A percentile compares a stretch with the other conserved stretches of the same genome.
phyloP scores from a whole-genome alignment of 1,140 invertebrate species.

The Diploscapter pachys region DNA sequence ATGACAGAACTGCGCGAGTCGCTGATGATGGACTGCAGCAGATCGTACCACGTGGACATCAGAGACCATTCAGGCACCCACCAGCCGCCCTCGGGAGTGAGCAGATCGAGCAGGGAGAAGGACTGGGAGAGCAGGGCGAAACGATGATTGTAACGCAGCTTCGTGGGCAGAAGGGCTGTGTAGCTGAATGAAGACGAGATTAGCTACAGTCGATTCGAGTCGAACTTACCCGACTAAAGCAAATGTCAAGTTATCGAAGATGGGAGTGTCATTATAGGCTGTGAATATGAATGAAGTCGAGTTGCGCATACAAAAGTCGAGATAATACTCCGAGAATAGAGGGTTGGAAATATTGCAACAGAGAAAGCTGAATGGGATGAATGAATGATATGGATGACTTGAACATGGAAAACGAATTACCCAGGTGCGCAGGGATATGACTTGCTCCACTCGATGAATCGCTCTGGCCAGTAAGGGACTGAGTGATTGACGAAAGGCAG shows the following conservation, averaged over 20 bases:
- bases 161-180: constrained; percentile 53
- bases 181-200: constrained; percentile 27
- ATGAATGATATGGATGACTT: neutral
- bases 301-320: constrained; percentile 53
- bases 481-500: constrained; percentile 49
- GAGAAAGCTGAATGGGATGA: constrained; percentile 41
- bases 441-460: constrained; percentile 39
- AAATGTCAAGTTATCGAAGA: constrained; percentile 55
- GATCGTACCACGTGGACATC: constrained; percentile 56
- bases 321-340: constrained; percentile 42
- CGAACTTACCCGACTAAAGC: constrained; percentile 45
- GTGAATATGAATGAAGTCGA: constrained; percentile 51
- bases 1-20: constrained; percentile 47
- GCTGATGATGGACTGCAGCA: constrained; percentile 51
- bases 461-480: constrained; percentile 52
- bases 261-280: constrained; percentile 55
- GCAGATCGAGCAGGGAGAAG: constrained; percentile 41
- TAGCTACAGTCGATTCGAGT: neutral
- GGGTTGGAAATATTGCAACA: constrained; percentile 49
- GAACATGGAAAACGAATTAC: constrained; percentile 14
- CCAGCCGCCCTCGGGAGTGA: constrained; percentile 31
- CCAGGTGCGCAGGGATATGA: constrained; percentile 21
- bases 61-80: constrained; percentile 57
- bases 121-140: constrained; percentile 53
- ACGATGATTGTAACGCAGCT: constrained; percentile 55